phyloP scores from a whole-genome alignment of 2,113 vertebrate genomes.

The Strix aluco region DNA sequence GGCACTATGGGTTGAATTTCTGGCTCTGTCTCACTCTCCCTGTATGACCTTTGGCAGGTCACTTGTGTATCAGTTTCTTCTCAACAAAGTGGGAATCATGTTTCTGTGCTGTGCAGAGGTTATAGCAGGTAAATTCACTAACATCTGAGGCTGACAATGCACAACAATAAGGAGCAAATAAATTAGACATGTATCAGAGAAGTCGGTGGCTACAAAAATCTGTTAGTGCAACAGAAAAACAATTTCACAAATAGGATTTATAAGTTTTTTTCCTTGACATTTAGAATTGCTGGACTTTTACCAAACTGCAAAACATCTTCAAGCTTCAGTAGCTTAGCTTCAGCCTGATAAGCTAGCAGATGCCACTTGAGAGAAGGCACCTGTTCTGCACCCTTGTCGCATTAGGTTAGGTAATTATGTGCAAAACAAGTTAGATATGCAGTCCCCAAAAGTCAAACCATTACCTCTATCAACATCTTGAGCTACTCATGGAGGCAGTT shows the following conservation, averaged over 20 bases:
- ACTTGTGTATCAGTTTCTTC: constrained; percentile 1
- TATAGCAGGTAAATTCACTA: background rate
- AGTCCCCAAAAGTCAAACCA: background rate
- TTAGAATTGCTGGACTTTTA: background rate
- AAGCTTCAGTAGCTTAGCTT: background rate
- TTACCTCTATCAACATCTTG: background rate
- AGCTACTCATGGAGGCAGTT: background rate
- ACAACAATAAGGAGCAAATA: background rate
- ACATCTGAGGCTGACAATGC: background rate
- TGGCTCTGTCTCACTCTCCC: background rate
- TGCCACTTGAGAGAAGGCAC: background rate
- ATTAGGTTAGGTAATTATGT: constrained; percentile 1
- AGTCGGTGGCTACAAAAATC: background rate
- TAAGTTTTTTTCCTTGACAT: background rate
- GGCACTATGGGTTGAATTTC: background rate
- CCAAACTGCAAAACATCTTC: constrained; percentile 19
- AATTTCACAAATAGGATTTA: background rate
- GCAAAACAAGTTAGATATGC: background rate
- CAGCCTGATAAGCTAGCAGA: background rate
- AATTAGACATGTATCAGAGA: background rate
- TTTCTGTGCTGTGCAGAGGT: background rate
- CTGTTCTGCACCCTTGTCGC: background rate
- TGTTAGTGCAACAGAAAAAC: background rate
- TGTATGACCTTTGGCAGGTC: background rate
- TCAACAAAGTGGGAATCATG: background rate